phyloP scores from a whole-genome alignment of 1,140 invertebrate genomes.

The Cecropterus lyciades region DNA sequence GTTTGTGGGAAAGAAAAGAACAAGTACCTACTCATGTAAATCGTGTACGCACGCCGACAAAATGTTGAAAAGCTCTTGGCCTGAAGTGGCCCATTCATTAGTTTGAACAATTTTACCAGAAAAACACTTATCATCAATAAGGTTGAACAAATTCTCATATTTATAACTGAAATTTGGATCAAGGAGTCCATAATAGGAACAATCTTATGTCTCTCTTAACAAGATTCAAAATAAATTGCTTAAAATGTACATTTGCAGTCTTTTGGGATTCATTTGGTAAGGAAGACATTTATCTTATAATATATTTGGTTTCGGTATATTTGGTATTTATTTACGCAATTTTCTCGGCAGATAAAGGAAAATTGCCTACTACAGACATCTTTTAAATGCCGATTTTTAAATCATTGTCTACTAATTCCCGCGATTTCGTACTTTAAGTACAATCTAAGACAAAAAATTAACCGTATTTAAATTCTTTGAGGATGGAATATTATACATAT shows the following conservation, averaged over 20 bases:
- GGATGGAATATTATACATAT: no score
- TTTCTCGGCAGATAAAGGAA: not conserved
- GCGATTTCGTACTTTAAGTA: no score
- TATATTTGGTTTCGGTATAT: slow-evolving; percentile 16
- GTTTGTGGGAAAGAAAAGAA: not conserved
- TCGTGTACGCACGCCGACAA: slow-evolving; percentile 7
- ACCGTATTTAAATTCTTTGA: no score
- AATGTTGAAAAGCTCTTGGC: slow-evolving; percentile 15
- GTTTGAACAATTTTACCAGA: slow-evolving; percentile 25
- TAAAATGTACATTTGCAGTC: not conserved
- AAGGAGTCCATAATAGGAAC: not conserved
- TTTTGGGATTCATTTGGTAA: slow-evolving; percentile 21
- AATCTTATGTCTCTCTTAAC: not conserved
- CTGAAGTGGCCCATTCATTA: slow-evolving; percentile 23
- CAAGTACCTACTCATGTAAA: not conserved
- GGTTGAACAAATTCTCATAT: slow-evolving; percentile 18
- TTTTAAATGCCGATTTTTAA: no score
- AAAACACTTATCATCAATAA: slow-evolving; percentile 22
- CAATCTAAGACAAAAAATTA: no score
- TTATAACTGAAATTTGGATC: slow-evolving; percentile 9
- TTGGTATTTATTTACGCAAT: slow-evolving; percentile 2
- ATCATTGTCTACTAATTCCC: no score
- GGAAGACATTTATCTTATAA: slow-evolving; percentile 24
- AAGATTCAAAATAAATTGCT: not conserved
- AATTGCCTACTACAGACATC: no score